Evolutionary conservation across 1,140 invertebrate species (phyloP), one percentile per base, ranked within the genome.

Genomic region (Trinorchestia longiramus): DNA sequence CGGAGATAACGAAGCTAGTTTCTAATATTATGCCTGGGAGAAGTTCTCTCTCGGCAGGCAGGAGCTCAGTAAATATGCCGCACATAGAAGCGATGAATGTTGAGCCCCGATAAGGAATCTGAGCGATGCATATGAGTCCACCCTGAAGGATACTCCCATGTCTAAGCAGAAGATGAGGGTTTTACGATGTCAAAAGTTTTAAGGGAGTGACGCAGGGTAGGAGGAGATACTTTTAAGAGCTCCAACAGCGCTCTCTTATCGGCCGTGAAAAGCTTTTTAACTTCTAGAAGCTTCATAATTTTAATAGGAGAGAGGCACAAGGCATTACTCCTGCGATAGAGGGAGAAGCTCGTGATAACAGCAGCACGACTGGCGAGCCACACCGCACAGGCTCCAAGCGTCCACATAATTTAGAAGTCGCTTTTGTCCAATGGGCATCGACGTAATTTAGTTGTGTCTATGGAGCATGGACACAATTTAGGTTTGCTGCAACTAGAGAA

Each of bases 241-340:
- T n/a, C 40, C 36, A 47, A 47, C 92, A 0, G 36, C 92, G 92
- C 92, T 45, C 44, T 8, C 92, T 47, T 94, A 94, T 94, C 92
- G 92, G 43, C 43, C 92, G 43, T 94, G 92, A 94, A 94, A 94
- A 94, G 92, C 43, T 94, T 94, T 94, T 94, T 94, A 94, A 47
- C 43, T 45, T 94, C 43, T 44, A 45, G 92, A 94, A 47, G 92
- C 92, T 94, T 94, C 92, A 94, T 94, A 94, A 94, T 94, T 94
- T 94, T 94, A 94, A 94, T 94, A 94, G 92, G 92, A 94, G 44
- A 94, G 92, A 94, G 92, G 23, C 43, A 94, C 41, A 77, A 94
- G 92, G 43, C 92, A 94, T 94, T 94, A 94, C 92, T 94, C 43
- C 15, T 43, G 8, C 44, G 92, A 94, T 94, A 94, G 47, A 94